phyloP scores from a whole-genome alignment of 2,888 invertebrate species.

The Meiosimyza decipiens region DNA sequence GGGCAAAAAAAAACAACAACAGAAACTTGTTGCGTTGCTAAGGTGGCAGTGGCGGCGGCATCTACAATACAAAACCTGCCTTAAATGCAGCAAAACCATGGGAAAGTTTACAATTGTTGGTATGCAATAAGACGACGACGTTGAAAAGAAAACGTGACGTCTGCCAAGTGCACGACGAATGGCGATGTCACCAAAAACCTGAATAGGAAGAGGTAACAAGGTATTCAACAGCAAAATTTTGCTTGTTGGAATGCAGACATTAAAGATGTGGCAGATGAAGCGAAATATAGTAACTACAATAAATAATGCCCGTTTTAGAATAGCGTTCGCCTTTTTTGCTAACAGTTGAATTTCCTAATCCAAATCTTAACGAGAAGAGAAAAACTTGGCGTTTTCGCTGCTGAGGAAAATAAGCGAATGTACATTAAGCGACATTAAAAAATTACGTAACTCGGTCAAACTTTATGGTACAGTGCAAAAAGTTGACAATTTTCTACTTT shows the following conservation, averaged over 20 bases:
- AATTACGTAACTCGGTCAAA: too few species aligned
- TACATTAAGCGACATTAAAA: too few species aligned
- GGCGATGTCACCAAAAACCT: conserved; percentile 44
- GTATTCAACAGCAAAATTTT: neutral
- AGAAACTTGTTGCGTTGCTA: neutral
- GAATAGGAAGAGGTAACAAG: neutral
- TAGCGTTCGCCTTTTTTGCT: too few species aligned
- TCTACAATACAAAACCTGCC: neutral
- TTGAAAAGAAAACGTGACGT: conserved; percentile 43
- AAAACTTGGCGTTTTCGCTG: too few species aligned
- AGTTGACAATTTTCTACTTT: too few species aligned
- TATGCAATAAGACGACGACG: neutral
- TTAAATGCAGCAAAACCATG: conserved; percentile 10
- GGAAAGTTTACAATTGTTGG: neutral
- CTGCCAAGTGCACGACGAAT: conserved; percentile 43
- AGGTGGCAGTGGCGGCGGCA: neutral
- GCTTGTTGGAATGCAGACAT: conserved; percentile 10
- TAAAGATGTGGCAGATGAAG: neutral
- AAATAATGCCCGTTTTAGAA: too few species aligned
- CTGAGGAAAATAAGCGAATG: too few species aligned
- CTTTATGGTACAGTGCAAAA: too few species aligned
- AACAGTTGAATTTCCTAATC: too few species aligned
- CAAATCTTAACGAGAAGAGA: too few species aligned
- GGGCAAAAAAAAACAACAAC: neutral
- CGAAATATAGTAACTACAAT: too few species aligned